Base-by-base conservation (phyloP, 2,888 invertebrate genomes). In the Orgyia antiqua region DNA sequence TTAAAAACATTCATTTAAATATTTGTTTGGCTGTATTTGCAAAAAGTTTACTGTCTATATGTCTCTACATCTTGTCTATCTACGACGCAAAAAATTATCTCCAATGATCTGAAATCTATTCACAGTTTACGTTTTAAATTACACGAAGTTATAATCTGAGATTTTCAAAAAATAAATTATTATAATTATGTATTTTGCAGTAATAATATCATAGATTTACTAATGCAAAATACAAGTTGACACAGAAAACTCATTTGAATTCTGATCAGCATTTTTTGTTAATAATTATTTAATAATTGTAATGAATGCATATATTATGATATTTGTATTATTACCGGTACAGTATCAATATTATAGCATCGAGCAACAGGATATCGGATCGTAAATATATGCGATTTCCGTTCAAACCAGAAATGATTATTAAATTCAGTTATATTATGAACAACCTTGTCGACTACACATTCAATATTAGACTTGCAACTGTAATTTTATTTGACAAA, bases 321-420 rank as follows among this genome's bases (percentile, higher is more conserved):
- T 20, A 11, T 24, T 27, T 23, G 27, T 21, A 13, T 34, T 38
- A 34, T 45, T 41, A 33, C 25, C 26, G 21, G 26, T 28, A 23
- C 13, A 24, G 15, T 15, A 29, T 27, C 24, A 31, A 29, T 44
- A 27, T 36, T 28, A 29, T 27, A 37, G 37, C 37, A 48, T 36
- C 39, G 32, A 13, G 6, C 18, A 43, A 35, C 48, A 51, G 48
- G 51, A 54, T 51, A 31, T 31, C 21, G 32, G 39, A 49, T 40
- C 32, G 19, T 34, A 35, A 37, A 39, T 44, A 51, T 37, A 43
- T 43, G 25, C 30, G 34, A 55, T 45, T 44, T 53, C 52, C 55
- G 49, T 39, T 41, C 33, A 36, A 49, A 55, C 52, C 40, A 55
- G 56, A 40, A 49, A 45, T 48, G 29, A 38, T 39, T 23, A 10